phyloP scores from a whole-genome alignment of 2,113 vertebrate genomes.

The Ondatra zibethicus region DNA sequence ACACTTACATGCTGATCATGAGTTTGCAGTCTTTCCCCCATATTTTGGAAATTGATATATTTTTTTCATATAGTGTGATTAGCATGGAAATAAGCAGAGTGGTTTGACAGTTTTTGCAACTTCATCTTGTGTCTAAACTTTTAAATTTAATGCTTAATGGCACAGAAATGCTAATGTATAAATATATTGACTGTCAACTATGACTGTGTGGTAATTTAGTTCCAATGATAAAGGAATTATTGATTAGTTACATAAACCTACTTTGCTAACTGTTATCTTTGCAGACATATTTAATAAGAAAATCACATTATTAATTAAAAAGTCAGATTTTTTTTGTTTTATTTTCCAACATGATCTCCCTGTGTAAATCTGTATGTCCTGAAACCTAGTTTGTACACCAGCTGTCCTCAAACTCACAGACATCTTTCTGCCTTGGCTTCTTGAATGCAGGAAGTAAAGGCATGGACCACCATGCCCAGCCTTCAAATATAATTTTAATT shows the following conservation, averaged over 20 bases:
- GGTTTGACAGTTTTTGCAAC: not conserved
- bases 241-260: not conserved
- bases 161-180: no score
- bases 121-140: not conserved
- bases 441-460: not conserved
- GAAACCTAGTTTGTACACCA: not conserved
- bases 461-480: not conserved
- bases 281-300: not conserved
- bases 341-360: not conserved
- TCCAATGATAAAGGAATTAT: not conserved
- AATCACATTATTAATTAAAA: not conserved
- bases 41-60: not conserved
- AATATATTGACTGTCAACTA: not conserved
- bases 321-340: not conserved
- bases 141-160: not conserved
- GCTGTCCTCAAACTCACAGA: not conserved
- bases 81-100: not conserved
- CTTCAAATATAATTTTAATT: not conserved
- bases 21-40: not conserved
- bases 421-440: not conserved
- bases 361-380: not conserved
- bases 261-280: not conserved
- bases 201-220: no score
- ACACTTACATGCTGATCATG: not conserved
- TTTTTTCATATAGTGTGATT: not conserved